phyloP scores from a whole-genome alignment of 2,797 vertebrate genomes.

The Microtus agrestis region DNA sequence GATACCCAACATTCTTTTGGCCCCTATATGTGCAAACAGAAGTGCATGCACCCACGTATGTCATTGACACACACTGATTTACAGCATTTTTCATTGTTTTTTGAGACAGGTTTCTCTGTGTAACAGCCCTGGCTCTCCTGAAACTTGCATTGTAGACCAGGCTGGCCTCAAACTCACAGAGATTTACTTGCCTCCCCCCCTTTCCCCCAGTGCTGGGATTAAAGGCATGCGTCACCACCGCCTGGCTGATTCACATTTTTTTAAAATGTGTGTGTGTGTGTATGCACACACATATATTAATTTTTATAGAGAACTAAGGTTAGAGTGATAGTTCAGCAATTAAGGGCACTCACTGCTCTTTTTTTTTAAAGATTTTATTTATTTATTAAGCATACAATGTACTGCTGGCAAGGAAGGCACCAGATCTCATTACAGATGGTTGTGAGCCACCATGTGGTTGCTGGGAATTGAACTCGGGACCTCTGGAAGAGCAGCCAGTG shows the following conservation, averaged over 20 bases:
- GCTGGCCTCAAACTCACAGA: background rate
- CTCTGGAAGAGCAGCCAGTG: no score
- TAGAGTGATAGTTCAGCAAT: background rate
- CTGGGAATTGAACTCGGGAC: no score
- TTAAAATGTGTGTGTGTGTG: no score
- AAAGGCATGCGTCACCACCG: background rate
- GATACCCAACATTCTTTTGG: background rate
- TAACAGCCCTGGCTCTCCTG: background rate
- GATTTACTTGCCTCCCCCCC: no score
- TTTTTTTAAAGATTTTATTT: no score
- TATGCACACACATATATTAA: background rate
- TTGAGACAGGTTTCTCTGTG: background rate
- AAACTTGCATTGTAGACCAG: background rate
- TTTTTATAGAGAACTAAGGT: background rate
- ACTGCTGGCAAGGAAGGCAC: no score
- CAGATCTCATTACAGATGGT: no score
- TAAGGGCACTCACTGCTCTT: background rate
- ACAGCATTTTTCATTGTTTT: background rate
- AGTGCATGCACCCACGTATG: background rate
- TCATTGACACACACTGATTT: background rate
- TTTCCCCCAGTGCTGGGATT: background rate
- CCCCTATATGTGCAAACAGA: background rate
- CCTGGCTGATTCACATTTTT: background rate
- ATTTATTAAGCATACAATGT: no score
- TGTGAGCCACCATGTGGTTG: no score